Percentiles rank a stretch among this genome's conserved stretches.
Evolutionary conservation across 2,113 vertebrate species (phyloP).

Genomic region (Eurystomus gularis): DNA sequence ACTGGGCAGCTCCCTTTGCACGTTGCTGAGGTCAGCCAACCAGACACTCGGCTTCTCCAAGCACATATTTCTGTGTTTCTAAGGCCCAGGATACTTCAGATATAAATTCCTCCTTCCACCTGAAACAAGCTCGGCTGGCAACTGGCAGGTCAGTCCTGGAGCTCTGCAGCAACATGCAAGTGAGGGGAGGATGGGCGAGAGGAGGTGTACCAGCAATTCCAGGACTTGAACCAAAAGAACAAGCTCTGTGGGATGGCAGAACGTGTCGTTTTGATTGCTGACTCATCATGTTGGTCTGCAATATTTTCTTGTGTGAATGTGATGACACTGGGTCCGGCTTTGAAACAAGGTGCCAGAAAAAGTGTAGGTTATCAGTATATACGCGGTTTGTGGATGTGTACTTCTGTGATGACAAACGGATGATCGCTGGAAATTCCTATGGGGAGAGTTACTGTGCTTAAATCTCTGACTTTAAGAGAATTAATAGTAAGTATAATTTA

Average conservation of each 20-base stretch:
- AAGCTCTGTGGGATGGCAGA: neutral
- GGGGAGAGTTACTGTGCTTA: neutral
- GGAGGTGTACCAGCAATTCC: neutral
- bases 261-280: conserved; percentile 22
- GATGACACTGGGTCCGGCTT: neutral
- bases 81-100: conserved; percentile 49
- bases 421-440: neutral
- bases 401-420: neutral
- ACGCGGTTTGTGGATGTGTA: neutral
- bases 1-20: conserved; percentile 1
- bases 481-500: neutral
- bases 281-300: conserved; percentile 51
- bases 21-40: conserved; percentile 31
- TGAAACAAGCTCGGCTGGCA: conserved; percentile 49
- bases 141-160: conserved; percentile 21
- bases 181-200: neutral
- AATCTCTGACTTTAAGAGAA: neutral
- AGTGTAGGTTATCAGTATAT: neutral
- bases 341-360: neutral
- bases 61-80: conserved; percentile 37
- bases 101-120: conserved; percentile 49
- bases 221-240: neutral
- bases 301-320: neutral
- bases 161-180: neutral
- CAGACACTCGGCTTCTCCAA: conserved; percentile 34